Conservation (phyloP, 2,888 invertebrate genomes). For the Mimas tiliae region DNA sequence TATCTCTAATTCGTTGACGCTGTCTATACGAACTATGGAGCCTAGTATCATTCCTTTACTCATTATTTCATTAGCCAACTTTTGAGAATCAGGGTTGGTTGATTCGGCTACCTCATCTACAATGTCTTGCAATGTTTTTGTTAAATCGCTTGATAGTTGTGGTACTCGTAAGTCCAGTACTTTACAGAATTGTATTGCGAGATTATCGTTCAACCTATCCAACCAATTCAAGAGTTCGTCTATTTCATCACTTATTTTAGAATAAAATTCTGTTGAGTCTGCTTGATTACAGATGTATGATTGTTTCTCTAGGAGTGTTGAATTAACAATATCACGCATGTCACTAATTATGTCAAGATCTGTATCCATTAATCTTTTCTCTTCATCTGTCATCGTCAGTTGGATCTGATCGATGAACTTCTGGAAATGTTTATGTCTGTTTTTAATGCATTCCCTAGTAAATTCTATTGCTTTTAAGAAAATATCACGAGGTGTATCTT, state of each 20-base stretch:
- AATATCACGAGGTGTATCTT: constrained; percentile 45
- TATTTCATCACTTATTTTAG: constrained; percentile 45
- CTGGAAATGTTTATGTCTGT: constrained; percentile 38
- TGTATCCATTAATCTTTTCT: constrained; percentile 37
- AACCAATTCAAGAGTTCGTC: constrained; percentile 57
- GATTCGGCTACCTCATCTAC: constrained; percentile 42
- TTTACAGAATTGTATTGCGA: constrained; percentile 46
- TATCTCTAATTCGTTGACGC: constrained; percentile 41
- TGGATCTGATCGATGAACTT: constrained; percentile 36
- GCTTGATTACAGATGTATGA: constrained; percentile 39
- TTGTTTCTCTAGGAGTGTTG: constrained; percentile 46
- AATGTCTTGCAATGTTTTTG: constrained; percentile 42
- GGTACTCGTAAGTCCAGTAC: constrained; percentile 40
- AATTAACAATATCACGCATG: constrained; percentile 43
- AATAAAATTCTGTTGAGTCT: constrained; percentile 47
- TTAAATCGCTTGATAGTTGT: constrained; percentile 39
- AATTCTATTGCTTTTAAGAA: constrained; percentile 46
- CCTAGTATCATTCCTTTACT: constrained; percentile 27
- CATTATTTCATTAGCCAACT: constrained; percentile 32
- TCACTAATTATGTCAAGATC: constrained; percentile 45
- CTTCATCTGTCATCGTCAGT: constrained; percentile 34
- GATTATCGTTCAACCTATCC: constrained; percentile 47
- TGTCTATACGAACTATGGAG: constrained; percentile 27
- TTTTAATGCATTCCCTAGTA: constrained; percentile 42
- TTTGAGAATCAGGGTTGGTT: constrained; percentile 34